Evolutionary conservation across 2,888 invertebrate genomes (phyloP).

Genomic region (Eupithecia pulchellata): DNA sequence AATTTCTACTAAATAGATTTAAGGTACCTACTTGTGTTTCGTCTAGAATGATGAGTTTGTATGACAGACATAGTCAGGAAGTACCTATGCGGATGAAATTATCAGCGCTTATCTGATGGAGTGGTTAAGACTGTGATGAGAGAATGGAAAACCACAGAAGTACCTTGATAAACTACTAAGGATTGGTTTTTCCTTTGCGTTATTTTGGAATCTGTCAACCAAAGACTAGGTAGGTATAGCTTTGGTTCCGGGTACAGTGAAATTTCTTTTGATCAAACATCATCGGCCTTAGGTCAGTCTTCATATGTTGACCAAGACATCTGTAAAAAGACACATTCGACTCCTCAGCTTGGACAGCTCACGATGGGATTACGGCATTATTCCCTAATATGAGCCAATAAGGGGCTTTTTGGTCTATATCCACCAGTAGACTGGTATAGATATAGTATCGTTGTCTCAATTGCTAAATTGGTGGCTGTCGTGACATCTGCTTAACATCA

Average conservation of each 20-base stretch:
- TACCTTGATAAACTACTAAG: neutral
- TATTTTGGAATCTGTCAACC: neutral
- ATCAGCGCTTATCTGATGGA: slow-evolving; percentile 13
- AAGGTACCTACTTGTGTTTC: neutral
- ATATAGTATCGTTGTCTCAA: neutral
- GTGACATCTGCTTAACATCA: neutral
- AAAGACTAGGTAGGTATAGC: neutral
- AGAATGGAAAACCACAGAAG: slow-evolving; percentile 4
- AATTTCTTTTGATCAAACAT: neutral
- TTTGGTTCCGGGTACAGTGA: neutral
- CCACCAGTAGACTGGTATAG: neutral
- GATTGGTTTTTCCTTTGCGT: neutral
- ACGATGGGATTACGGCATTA: neutral
- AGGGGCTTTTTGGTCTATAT: neutral
- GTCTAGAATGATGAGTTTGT: neutral
- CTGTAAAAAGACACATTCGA: neutral
- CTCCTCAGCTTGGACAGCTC: neutral
- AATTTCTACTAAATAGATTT: neutral
- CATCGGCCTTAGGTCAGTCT: no score
- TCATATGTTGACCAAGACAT: neutral
- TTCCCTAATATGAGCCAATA: neutral
- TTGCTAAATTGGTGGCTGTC: neutral
- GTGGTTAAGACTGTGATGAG: neutral
- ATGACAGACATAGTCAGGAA: neutral
- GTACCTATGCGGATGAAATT: slow-evolving; percentile 1